Evolutionary conservation across 2,888 invertebrate species (phyloP), one percentile per base, ranked within the genome.

Genomic region (Rhingia rostrata): DNA sequence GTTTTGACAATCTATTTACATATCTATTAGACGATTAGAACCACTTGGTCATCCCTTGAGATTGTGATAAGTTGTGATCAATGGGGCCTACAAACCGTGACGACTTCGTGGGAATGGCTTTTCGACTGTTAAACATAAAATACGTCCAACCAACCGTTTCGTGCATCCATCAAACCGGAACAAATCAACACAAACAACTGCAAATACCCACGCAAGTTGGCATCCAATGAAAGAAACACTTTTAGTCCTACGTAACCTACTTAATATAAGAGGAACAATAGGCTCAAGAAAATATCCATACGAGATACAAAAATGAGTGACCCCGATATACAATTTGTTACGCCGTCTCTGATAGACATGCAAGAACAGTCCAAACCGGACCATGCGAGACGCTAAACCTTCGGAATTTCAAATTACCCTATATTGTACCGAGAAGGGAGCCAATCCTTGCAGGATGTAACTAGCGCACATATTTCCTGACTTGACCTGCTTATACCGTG

Each of bases 1-100:
- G 37, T 58, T 63, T 74, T 61, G 41, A 56, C 60, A 47, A 49
- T 41, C 37, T 43, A 74, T 75, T 81, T 39, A 64, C 75, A 81
- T 75, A 75, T 56, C 69, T 58, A 51, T 45, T 51, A 47, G 45
- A 22, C 35, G 14, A 32, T 30, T 41, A 37, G 41, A 49, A 56
- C 35, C 37, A 45, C 63, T 56, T 49, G 49, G 37, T 12, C 49
- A 14, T 41, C 56, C 7, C 14, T 5, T 37, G 10, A 47, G 54
- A 54, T 43, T 45, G 39, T 66, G 33, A 47, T 32, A 49, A 43
- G n/a, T 56, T 67, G 64, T 66, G 64, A 63, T 56, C 22, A 75
- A 53, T 60, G 67, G 30, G 54, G 43, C n/a, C n/a, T 49, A 80
- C 61, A 51, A 73, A 63, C 64, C 75, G 70, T 69, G 60, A 64